Evolutionary conservation across 2,113 vertebrate species (phyloP).

Genomic region (Henicopernis longicauda): DNA sequence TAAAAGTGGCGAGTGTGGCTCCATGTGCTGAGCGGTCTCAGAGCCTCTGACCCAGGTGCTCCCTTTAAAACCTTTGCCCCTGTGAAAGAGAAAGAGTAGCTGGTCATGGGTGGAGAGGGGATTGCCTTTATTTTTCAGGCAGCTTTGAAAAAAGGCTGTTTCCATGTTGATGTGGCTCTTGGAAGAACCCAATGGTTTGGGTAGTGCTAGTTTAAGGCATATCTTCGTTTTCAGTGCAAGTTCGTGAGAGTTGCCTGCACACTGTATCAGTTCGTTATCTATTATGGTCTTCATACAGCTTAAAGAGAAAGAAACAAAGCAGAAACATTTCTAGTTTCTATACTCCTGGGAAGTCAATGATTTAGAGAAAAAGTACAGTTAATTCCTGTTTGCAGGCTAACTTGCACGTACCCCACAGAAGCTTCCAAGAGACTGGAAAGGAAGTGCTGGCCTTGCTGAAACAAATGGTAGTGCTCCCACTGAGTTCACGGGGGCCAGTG

Average conservation of each 20-base stretch:
- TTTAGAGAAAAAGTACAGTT: neutral
- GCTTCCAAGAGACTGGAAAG: neutral
- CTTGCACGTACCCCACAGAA: neutral
- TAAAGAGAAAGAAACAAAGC: neutral
- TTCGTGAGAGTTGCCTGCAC: neutral
- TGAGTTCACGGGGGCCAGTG: neutral
- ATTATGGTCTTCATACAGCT: neutral
- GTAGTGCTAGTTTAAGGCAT: neutral
- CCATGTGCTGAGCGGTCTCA: fast-evolving
- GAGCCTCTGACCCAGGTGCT: neutral
- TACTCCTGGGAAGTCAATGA: neutral
- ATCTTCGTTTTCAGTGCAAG: neutral
- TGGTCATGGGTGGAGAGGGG: neutral
- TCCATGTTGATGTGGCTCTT: neutral
- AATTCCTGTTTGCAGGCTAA: neutral
- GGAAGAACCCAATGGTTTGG: neutral
- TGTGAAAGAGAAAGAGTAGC: too few relatives aligned
- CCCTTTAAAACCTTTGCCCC: neutral
- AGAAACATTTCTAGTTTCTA: neutral
- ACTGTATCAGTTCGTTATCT: neutral
- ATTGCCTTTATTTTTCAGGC: neutral
- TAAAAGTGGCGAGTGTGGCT: neutral
- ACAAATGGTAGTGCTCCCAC: neutral
- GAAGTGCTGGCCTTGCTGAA: neutral
- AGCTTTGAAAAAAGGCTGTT: neutral